These are phyloP conservation scores for Arizona elegans DNA, from an alignment of 2,113 vertebrate species.

Conservation along the genomic window DNA sequence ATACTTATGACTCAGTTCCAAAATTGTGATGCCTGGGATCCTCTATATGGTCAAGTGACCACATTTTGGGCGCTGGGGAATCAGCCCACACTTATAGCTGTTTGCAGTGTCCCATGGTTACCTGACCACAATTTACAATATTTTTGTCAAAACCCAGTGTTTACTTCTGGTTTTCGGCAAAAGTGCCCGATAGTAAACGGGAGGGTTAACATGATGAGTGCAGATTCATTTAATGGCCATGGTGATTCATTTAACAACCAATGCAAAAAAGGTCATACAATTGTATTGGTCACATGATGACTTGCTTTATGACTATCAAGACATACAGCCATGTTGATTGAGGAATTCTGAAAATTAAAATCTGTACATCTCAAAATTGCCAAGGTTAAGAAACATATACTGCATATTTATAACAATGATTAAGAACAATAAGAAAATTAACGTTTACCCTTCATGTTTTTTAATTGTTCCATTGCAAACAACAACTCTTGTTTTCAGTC, in stretches of 20 bases:
- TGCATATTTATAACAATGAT: neutral
- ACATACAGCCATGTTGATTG: neutral
- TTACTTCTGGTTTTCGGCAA: neutral
- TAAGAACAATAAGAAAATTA: neutral
- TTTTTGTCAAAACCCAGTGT: neutral
- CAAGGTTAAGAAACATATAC: neutral
- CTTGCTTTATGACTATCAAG: neutral
- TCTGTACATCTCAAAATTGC: neutral
- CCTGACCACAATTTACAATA: neutral
- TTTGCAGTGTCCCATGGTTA: neutral
- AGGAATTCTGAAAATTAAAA: neutral
- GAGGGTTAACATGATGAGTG: accelerated
- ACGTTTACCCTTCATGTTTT: neutral
- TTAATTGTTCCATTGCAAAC: neutral
- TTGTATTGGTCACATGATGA: neutral
- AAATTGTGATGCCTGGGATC: neutral
- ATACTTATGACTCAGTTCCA: neutral
- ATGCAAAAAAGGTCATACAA: neutral
- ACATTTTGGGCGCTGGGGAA: neutral
- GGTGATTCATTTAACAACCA: neutral
- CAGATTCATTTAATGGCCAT: neutral
- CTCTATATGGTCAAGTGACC: neutral
- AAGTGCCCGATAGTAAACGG: neutral
- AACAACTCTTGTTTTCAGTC: neutral
- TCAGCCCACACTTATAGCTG: neutral